phyloP scores from a whole-genome alignment of 2,888 invertebrate genomes.

The Drosophila mimica region DNA sequence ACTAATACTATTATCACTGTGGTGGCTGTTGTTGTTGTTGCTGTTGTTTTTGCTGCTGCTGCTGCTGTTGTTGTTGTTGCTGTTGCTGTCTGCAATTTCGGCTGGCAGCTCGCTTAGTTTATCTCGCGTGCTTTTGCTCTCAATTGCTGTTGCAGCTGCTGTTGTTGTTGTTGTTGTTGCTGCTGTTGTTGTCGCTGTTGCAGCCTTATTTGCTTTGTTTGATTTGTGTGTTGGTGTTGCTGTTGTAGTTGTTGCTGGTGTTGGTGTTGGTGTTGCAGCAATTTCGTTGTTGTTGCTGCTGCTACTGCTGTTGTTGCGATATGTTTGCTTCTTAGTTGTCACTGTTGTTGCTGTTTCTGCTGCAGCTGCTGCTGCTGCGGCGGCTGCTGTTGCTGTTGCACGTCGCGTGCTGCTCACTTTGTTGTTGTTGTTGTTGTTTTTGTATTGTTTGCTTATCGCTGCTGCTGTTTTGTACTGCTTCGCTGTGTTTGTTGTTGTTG shows the following conservation, averaged over 20 bases:
- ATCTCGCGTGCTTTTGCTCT: slow-evolving; percentile 50
- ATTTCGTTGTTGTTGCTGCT: slow-evolving; percentile 44
- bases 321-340: slow-evolving; percentile 78
- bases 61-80: slow-evolving; percentile 35
- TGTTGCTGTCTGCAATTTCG: slow-evolving; percentile 29
- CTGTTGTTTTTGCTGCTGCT: slow-evolving; percentile 14
- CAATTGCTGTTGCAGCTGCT: slow-evolving; percentile 42
- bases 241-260: slow-evolving; percentile 33
- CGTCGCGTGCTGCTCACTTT: slow-evolving; percentile 66
- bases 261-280: slow-evolving; percentile 27
- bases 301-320: slow-evolving; percentile 70
- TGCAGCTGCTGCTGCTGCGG: slow-evolving; percentile 46
- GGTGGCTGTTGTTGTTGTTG: slow-evolving; percentile 71
- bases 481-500: slow-evolving; percentile 56
- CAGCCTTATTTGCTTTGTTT: slow-evolving; percentile 30
- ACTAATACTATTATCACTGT: slow-evolving; percentile 81
- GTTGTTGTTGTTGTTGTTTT: slow-evolving; percentile 58
- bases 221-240: slow-evolving; percentile 17
- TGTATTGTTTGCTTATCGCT: slow-evolving; percentile 60
- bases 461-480: slow-evolving; percentile 70
- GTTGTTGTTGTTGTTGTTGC: slow-evolving; percentile 42
- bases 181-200: slow-evolving; percentile 46
- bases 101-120: slow-evolving; percentile 55
- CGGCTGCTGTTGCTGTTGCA: slow-evolving; percentile 62
- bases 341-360: slow-evolving; percentile 42